Conservation (phyloP, 2,888 invertebrate genomes). For the Ephialtes manifestator region DNA sequence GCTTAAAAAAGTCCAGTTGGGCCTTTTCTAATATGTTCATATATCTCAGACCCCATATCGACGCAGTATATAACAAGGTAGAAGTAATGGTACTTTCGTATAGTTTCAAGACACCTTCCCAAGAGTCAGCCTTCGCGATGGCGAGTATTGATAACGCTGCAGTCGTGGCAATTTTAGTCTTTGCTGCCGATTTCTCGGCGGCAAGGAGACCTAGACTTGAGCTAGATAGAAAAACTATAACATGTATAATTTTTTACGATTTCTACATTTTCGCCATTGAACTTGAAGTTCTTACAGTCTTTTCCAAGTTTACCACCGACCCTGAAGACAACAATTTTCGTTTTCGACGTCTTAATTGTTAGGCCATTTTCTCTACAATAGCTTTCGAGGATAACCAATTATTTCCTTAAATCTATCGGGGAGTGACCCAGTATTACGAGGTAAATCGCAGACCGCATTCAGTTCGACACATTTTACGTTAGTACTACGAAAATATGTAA, state of each 20-base stretch:
- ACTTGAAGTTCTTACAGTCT: conserved; percentile 12
- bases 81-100: background rate
- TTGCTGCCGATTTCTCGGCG: background rate
- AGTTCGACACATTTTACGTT: conserved; percentile 36
- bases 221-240: conserved; percentile 29
- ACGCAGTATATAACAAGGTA: background rate
- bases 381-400: background rate
- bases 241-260: conserved; percentile 41
- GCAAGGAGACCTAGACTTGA: conserved; percentile 12
- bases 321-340: conserved; percentile 40
- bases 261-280: conserved; percentile 31
- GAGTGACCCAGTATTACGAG: no score
- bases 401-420: no score
- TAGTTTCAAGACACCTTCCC: background rate
- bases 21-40: background rate
- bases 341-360: conserved; percentile 38
- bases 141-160: background rate
- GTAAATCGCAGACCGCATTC: no score
- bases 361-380: conserved; percentile 16
- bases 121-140: background rate
- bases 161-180: background rate
- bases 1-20: background rate
- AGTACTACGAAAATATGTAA: conserved; percentile 29
- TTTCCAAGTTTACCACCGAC: background rate
- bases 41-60: conserved; percentile 2